These are phyloP conservation scores for Protonibea diacanthus DNA, from an alignment of 2,797 vertebrate species.

Conservation along the genomic window DNA sequence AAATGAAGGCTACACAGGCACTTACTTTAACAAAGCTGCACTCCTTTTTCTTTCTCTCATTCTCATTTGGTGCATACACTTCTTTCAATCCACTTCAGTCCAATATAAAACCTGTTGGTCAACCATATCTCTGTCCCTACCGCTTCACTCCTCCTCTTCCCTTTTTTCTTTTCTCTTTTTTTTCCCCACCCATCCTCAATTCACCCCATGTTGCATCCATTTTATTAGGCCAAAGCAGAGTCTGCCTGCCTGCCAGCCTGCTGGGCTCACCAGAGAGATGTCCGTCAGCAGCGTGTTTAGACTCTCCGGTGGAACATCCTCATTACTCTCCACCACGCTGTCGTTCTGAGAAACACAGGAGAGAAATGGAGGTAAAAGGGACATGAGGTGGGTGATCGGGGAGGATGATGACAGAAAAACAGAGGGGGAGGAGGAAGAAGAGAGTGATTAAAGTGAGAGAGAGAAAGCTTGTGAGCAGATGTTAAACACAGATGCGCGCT, in stretches of 20 bases:
- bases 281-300: slow-evolving; percentile 90
- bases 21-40: slow-evolving; percentile 8
- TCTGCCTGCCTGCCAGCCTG: slow-evolving; percentile 15
- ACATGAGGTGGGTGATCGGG: background rate
- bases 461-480: slow-evolving; percentile 49
- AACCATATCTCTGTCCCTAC: slow-evolving; percentile 16
- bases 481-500: slow-evolving; percentile 63
- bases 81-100: slow-evolving; percentile 4
- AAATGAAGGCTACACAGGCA: background rate
- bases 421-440: slow-evolving; percentile 9
- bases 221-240: slow-evolving; percentile 38
- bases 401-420: background rate
- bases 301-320: slow-evolving; percentile 83
- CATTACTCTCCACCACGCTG: slow-evolving; percentile 86
- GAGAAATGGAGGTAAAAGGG: slow-evolving; percentile 16
- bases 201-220: slow-evolving; percentile 33
- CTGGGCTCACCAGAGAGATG: slow-evolving; percentile 86
- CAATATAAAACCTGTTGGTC: slow-evolving; percentile 40
- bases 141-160: background rate
- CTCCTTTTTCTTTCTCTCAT: slow-evolving; percentile 4
- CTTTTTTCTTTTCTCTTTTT: background rate
- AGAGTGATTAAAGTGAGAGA: slow-evolving; percentile 24
- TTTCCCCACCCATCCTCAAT: slow-evolving; percentile 16
- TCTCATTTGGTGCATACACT: slow-evolving; percentile 29
- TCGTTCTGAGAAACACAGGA: slow-evolving; percentile 86